A percentile compares a stretch with the other conserved stretches of the same genome.
Conservation (phyloP, 1,140 invertebrate species). For the Ostrea edulis region DNA sequence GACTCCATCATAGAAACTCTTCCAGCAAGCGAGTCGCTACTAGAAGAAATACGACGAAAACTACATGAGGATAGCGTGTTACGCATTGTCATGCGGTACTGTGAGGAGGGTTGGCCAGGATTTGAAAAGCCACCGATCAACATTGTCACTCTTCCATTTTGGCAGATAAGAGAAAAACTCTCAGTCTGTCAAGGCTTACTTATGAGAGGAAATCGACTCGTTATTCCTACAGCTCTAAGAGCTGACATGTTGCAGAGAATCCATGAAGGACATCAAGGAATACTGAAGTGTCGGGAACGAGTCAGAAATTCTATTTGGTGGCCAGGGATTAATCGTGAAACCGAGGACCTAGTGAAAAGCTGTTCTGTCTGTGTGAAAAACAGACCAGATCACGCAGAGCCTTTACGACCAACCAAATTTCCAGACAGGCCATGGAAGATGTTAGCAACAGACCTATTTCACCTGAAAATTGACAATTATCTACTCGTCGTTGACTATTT, state of each 20-base stretch:
- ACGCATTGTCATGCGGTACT: constrained; percentile 15
- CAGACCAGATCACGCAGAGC: constrained; percentile 32
- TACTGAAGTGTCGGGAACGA: constrained; percentile 57
- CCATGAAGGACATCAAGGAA: constrained; percentile 72
- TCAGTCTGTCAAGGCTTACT: constrained; percentile 66
- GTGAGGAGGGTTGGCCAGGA: constrained; percentile 33
- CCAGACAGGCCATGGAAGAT: constrained; percentile 45
- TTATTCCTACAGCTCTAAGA: not conserved
- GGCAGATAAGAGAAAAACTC: constrained; percentile 39
- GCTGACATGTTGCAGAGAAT: constrained; percentile 67
- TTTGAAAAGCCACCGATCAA: constrained; percentile 31
- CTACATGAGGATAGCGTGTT: constrained; percentile 38
- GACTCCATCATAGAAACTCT: constrained; percentile 33
- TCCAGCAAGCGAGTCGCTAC: constrained; percentile 27
- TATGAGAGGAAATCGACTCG: constrained; percentile 51
- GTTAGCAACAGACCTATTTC: constrained; percentile 41
- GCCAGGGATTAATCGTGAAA: constrained; percentile 31
- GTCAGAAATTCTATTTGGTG: constrained; percentile 35
- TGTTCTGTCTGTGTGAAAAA: constrained; percentile 38
- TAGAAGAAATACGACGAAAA: no score
- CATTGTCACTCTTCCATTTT: constrained; percentile 23
- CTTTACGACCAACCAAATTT: constrained; percentile 27
- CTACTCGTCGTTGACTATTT: constrained; percentile 45
- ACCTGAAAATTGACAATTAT: constrained; percentile 38
- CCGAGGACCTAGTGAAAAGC: constrained; percentile 33